Percentiles rank a stretch among this genome's conserved stretches.
phyloP scores from a whole-genome alignment of 2,797 vertebrate genomes.

The Allobates femoralis region DNA sequence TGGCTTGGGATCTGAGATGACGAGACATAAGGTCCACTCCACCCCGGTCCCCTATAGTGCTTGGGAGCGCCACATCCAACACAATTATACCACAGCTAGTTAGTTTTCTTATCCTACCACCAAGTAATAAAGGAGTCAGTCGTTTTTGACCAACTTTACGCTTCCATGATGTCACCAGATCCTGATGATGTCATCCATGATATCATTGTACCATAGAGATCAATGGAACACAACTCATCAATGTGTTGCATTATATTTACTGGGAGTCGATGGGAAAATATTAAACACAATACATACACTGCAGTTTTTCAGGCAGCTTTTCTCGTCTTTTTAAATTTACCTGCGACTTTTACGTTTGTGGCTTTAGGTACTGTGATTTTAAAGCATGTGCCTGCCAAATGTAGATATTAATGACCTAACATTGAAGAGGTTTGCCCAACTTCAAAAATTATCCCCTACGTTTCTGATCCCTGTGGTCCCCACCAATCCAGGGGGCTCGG shows the following conservation, averaged over 20 bases:
- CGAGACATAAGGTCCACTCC: constrained; percentile 52
- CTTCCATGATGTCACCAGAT: not conserved
- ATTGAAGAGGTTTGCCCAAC: too few relatives aligned
- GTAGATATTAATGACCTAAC: too few relatives aligned
- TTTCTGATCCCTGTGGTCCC: too few relatives aligned
- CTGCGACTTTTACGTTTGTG: too few relatives aligned
- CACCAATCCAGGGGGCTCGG: too few relatives aligned
- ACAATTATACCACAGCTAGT: not conserved
- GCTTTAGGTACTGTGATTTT: too few relatives aligned
- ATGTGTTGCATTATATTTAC: not conserved
- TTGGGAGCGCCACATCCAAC: not conserved
- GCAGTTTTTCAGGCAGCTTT: too few relatives aligned
- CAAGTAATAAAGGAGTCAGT: not conserved
- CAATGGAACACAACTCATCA: not conserved
- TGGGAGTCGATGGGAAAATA: too few relatives aligned
- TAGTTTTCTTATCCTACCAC: not conserved
- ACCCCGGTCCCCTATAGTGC: constrained; percentile 66
- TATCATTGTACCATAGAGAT: not conserved
- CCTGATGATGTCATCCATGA: not conserved
- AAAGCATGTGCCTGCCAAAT: too few relatives aligned
- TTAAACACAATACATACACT: too few relatives aligned
- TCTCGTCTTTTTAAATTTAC: too few relatives aligned
- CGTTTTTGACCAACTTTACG: not conserved
- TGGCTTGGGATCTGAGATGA: constrained; percentile 68
- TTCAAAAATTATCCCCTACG: too few relatives aligned